Evolutionary conservation across 2,888 invertebrate species (phyloP).

Genomic region (Ganaspis brasiliensis): DNA sequence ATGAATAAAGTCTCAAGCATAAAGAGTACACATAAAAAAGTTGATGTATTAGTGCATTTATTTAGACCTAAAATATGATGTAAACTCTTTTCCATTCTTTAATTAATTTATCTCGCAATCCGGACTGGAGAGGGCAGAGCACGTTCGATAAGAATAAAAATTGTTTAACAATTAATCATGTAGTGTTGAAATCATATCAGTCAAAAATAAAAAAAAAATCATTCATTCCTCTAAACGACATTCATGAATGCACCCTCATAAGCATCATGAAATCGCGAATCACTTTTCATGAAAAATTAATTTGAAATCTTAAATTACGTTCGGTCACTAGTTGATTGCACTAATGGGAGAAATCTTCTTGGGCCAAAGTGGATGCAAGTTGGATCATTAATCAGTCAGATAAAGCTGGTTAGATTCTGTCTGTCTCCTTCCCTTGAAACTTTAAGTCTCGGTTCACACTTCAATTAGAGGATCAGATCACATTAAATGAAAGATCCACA

Average conservation of each 20-base stretch:
- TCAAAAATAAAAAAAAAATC: constrained; percentile 43
- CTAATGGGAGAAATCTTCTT: constrained; percentile 46
- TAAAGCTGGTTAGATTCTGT: constrained; percentile 56
- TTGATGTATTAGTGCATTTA: too few species aligned
- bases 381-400: constrained; percentile 57
- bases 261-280: constrained; percentile 48
- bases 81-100: constrained; percentile 9
- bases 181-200: neutral
- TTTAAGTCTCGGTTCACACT: constrained; percentile 24
- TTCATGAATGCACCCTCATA: constrained; percentile 57
- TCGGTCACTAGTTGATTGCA: constrained; percentile 41
- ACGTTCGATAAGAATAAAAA: constrained; percentile 59
- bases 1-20: too few species aligned
- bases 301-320: neutral
- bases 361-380: constrained; percentile 58
- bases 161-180: constrained; percentile 4
- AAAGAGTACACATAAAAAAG: too few species aligned
- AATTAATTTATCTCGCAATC: constrained; percentile 57
- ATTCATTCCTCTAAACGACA: constrained; percentile 15
- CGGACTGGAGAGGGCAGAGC: constrained; percentile 78
- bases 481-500: constrained; percentile 40
- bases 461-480: constrained; percentile 24
- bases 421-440: constrained; percentile 12
- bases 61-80: neutral
- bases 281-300: constrained; percentile 29